Conservation (phyloP, 2,113 vertebrate genomes). For the Limanda limanda region DNA sequence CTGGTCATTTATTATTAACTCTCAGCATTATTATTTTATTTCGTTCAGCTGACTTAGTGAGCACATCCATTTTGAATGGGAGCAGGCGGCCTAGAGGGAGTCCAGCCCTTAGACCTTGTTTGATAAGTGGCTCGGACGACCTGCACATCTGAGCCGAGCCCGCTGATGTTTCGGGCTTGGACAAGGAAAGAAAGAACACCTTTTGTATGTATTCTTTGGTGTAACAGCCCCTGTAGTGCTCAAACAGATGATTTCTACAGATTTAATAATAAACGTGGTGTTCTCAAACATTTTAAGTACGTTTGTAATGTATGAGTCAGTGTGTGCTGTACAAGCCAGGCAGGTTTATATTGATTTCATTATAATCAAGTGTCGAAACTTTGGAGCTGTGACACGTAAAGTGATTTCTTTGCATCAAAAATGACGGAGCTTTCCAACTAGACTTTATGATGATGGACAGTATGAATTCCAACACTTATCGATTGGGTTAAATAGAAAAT, state of each 20-base stretch:
- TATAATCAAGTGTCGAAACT: too few relatives aligned
- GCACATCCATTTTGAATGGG: slow-evolving; percentile 56
- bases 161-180: background rate
- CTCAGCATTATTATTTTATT: slow-evolving; percentile 65
- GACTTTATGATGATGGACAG: too few relatives aligned
- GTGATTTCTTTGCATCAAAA: too few relatives aligned
- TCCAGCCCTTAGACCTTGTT: background rate
- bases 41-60: slow-evolving; percentile 44
- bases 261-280: background rate
- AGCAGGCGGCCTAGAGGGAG: background rate
- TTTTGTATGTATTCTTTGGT: background rate
- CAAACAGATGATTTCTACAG: background rate
- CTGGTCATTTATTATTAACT: slow-evolving; percentile 63
- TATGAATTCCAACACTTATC: too few relatives aligned
- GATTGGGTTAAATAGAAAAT: too few relatives aligned
- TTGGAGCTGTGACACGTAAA: too few relatives aligned
- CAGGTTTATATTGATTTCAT: too few relatives aligned
- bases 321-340: too few relatives aligned
- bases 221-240: background rate
- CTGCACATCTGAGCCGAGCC: background rate
- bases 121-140: slow-evolving; percentile 9
- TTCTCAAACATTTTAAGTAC: background rate
- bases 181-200: background rate
- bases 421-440: too few relatives aligned
- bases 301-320: too few relatives aligned